Evolutionary conservation across 2,113 vertebrate species (phyloP).

Genomic region (Cryptomyrus ogoouensis): DNA sequence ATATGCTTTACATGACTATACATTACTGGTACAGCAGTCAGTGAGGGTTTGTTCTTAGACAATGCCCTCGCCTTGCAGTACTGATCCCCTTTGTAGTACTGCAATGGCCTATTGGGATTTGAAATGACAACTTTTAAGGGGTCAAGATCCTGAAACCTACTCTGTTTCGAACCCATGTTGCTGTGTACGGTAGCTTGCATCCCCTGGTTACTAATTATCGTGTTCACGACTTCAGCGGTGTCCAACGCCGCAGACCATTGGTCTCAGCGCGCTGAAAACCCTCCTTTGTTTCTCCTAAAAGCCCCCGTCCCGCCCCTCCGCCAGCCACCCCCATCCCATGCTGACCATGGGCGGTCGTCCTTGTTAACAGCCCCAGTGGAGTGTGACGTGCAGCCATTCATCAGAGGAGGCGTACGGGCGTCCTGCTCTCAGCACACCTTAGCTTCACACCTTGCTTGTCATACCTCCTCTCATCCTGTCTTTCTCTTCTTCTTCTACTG

Average conservation of each 20-base stretch:
- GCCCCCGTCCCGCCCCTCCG: background rate
- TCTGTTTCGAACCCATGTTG: background rate
- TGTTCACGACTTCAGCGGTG: background rate
- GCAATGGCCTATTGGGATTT: background rate
- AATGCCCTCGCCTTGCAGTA: background rate
- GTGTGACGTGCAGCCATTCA: conserved; percentile 23
- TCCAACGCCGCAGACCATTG: background rate
- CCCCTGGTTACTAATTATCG: background rate
- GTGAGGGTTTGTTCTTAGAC: background rate
- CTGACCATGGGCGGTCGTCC: background rate
- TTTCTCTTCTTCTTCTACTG: conserved; percentile 17
- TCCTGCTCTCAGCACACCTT: conserved; percentile 29
- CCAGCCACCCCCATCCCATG: background rate
- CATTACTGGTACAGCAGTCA: background rate
- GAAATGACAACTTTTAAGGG: background rate
- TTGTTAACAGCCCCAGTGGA: conserved; percentile 17
- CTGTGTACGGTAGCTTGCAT: background rate
- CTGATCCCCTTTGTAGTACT: background rate
- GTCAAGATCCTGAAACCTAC: background rate
- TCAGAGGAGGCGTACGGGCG: background rate
- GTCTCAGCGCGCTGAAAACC: background rate
- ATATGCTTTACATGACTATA: background rate
- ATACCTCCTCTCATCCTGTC: conserved; percentile 41
- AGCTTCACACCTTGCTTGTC: conserved; percentile 60
- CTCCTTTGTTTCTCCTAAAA: background rate